Conservation (phyloP, 2,888 invertebrate genomes). For the Cheilosia vernalis region DNA sequence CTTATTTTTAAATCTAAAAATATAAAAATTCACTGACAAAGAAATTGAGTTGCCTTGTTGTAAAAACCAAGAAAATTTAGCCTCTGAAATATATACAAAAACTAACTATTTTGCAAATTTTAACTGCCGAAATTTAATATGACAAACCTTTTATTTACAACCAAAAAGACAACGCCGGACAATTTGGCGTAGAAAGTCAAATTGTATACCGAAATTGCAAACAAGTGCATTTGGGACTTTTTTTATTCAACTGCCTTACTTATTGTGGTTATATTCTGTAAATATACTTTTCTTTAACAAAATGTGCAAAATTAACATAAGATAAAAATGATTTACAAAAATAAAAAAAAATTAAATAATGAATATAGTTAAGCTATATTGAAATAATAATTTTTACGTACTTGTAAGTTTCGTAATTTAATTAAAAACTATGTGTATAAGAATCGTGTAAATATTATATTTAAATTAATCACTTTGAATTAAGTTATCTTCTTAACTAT, state of each 20-base stretch:
- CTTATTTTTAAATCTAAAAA: constrained; percentile 55
- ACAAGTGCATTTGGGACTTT: constrained; percentile 4
- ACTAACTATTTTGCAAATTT: constrained; percentile 43
- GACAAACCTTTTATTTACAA: constrained; percentile 8
- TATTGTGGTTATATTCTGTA: constrained; percentile 71
- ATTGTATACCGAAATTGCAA: constrained; percentile 1
- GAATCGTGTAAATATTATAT: constrained; percentile 63
- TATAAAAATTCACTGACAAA: constrained; percentile 39
- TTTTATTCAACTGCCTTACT: constrained; percentile 69
- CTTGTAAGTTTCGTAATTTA: constrained; percentile 53
- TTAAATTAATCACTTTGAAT: constrained; percentile 42
- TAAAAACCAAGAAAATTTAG: constrained; percentile 25
- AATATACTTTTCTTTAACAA: constrained; percentile 46
- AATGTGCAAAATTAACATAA: constrained; percentile 65
- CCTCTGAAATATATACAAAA: constrained; percentile 21
- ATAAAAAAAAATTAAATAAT: constrained; percentile 8
- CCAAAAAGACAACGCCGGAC: constrained; percentile 24
- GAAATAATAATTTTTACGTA: constrained; percentile 3
- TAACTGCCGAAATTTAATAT: constrained; percentile 49
- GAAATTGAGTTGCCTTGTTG: constrained; percentile 69
- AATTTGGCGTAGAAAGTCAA: not conserved
- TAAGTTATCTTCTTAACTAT: constrained; percentile 52
- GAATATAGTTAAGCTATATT: constrained; percentile 18
- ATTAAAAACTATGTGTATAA: constrained; percentile 39
- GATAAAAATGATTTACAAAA: constrained; percentile 2